phyloP scores from a whole-genome alignment of 2,113 vertebrate species.

The Ailuropoda melanoleuca region DNA sequence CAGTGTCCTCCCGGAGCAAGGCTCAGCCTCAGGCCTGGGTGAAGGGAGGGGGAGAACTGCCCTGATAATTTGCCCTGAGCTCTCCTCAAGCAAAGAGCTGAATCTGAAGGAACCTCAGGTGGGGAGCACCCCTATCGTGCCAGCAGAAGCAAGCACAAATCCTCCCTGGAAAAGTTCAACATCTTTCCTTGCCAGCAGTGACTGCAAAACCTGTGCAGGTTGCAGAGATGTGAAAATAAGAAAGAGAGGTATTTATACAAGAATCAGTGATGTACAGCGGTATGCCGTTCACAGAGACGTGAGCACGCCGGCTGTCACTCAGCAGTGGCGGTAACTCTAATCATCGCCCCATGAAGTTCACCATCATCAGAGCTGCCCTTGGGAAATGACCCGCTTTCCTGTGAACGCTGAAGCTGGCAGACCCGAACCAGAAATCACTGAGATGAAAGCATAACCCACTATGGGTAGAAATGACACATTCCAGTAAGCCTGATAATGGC shows the following conservation, averaged over 20 bases:
- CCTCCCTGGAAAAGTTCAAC: background rate
- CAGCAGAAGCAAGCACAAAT: background rate
- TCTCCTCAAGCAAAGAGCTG: background rate
- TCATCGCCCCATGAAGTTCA: background rate
- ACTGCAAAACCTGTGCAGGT: background rate
- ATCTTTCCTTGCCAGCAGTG: background rate
- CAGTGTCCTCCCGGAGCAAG: too few relatives aligned
- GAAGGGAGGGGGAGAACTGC: background rate
- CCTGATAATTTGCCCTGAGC: background rate
- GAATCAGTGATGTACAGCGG: background rate
- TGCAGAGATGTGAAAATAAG: background rate
- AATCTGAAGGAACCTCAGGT: background rate
- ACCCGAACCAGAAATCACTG: background rate
- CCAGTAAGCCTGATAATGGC: background rate
- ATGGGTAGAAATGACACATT: background rate
- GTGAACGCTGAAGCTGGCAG: background rate
- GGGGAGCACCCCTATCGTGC: background rate
- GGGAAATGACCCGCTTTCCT: background rate
- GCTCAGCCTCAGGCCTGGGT: background rate
- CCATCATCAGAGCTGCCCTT: background rate
- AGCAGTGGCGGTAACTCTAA: rapidly evolving
- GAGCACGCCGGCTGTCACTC: background rate
- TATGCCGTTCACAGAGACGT: background rate
- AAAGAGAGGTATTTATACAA: background rate
- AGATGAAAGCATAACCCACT: background rate